These are phyloP conservation scores for Semnopithecus entellus DNA, from an alignment of 2,113 vertebrate species.

Conservation along the genomic window DNA sequence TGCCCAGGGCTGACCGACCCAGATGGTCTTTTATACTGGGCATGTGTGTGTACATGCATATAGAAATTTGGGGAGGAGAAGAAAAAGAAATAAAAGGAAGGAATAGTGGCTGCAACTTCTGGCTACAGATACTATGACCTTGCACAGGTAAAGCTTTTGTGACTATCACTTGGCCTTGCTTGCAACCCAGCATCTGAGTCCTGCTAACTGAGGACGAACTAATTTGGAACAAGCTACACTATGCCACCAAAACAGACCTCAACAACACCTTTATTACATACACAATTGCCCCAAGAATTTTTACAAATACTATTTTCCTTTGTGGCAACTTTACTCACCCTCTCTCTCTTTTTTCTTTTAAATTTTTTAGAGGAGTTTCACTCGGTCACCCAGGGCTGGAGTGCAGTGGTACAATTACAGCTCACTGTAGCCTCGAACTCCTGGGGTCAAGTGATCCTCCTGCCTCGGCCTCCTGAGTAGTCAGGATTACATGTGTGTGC, in stretches of 20 bases:
- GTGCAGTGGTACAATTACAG: too few species aligned
- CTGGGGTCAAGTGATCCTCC: too few species aligned
- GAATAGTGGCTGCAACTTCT: neutral
- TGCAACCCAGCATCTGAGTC: neutral
- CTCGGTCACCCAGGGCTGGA: too few species aligned
- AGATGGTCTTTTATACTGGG: too few species aligned
- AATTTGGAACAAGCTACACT: neutral
- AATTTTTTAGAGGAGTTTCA: too few species aligned
- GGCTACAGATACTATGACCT: neutral
- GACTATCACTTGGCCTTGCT: neutral
- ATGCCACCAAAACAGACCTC: neutral
- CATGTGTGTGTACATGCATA: neutral
- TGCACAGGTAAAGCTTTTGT: neutral
- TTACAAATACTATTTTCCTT: neutral
- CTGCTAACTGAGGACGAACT: neutral
- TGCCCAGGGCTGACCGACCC: neutral
- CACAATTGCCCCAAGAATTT: neutral
- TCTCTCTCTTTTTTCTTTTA: too few species aligned
- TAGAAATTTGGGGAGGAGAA: neutral
- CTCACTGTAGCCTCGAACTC: too few species aligned
- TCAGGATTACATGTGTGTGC: too few species aligned
- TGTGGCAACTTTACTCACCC: neutral
- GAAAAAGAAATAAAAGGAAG: neutral
- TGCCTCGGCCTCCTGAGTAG: too few species aligned
- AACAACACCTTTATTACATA: neutral